Evolutionary conservation across 2,888 invertebrate species (phyloP).

Genomic region (Sisyra terminalis): DNA sequence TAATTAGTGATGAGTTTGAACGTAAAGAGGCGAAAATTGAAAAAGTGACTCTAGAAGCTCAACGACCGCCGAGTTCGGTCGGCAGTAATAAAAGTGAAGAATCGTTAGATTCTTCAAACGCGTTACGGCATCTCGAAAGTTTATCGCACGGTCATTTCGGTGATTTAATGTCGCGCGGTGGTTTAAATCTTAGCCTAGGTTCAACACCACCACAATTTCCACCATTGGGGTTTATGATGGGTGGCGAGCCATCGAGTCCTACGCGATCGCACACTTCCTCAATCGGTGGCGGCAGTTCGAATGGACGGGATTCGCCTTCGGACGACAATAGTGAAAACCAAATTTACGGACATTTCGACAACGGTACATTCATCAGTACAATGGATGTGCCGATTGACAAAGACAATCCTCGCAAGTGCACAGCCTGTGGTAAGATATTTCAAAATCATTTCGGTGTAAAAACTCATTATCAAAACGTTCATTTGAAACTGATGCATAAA

Average conservation of each 20-base stretch:
- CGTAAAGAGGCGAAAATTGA: constrained; percentile 25
- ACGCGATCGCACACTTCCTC: constrained; percentile 43
- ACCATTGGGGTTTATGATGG: constrained; percentile 30
- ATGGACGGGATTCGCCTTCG: constrained; percentile 34
- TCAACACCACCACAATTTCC: constrained; percentile 26
- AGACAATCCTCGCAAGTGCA: constrained; percentile 81
- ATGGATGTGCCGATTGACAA: constrained; percentile 80
- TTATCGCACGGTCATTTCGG: constrained; percentile 64
- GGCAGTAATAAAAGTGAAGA: constrained; percentile 39
- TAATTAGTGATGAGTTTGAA: constrained; percentile 15
- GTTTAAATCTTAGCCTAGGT: constrained; percentile 25
- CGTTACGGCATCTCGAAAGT: constrained; percentile 60
- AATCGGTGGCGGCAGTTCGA: constrained; percentile 37
- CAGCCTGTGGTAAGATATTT: constrained; percentile 84
- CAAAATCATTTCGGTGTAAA: constrained; percentile 87
- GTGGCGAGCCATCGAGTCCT: constrained; percentile 39
- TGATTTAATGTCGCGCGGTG: constrained; percentile 26
- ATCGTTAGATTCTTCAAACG: constrained; percentile 46
- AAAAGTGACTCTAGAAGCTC: constrained; percentile 4
- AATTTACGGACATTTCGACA: constrained; percentile 55
- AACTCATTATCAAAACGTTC: constrained; percentile 90
- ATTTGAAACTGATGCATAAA: constrained; percentile 88
- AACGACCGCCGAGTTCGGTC: constrained; percentile 31
- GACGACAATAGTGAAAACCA: constrained; percentile 43
- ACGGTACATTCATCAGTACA: constrained; percentile 52